Evolutionary conservation across 2,888 invertebrate species (phyloP), one percentile per base, ranked within the genome.

Genomic region (Corythucha ciliata): DNA sequence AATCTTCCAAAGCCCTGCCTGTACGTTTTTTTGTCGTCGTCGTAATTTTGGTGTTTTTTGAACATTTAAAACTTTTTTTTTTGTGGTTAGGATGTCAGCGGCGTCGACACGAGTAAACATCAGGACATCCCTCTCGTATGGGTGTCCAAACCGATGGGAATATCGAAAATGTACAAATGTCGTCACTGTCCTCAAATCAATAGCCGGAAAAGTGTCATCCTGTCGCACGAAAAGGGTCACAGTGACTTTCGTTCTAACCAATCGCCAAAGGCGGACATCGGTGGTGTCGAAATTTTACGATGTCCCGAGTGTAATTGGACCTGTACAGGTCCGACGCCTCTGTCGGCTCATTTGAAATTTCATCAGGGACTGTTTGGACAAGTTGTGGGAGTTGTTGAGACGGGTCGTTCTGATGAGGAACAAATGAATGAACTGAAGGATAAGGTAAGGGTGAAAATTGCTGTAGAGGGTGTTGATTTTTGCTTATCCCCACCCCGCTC

Each of bases 201-300:
- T 64, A 73, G 81, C n/a, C 74, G 86, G 44, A 80, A 83, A 63
- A 79, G 80, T 37, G 86, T 85, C 66, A 81, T 90, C 53, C 78
- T 80, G 25, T 83, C 85, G 62, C 90, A 91, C 67, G 88, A 89
- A 67, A 79, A 80, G 65, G 83, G 87, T 76, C 88, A 88, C 66
- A 37, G 29, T 14, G 47, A 26, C n/a, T 48, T 40, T 22, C 51
- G 50, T 14, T 47, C 42, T 12, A 46, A 41, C 12, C 49, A 54
- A 12, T 41, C 45, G 8, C 39, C 45, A 12, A 48, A 48, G 45
- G 58, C 52, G 62, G 32, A 22, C 18, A 45, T 14, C 29, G 27
- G 39, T 12, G 27, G 24, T 12, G 21, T 27, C 12, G 14, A 36
- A 6, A 65, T 42, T 47, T 66, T 66, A 59, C 78, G 78, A 59